Evolutionary conservation across 1,140 invertebrate species (phyloP), one percentile per base, ranked within the genome.

Genomic region (Vanessa atalanta): DNA sequence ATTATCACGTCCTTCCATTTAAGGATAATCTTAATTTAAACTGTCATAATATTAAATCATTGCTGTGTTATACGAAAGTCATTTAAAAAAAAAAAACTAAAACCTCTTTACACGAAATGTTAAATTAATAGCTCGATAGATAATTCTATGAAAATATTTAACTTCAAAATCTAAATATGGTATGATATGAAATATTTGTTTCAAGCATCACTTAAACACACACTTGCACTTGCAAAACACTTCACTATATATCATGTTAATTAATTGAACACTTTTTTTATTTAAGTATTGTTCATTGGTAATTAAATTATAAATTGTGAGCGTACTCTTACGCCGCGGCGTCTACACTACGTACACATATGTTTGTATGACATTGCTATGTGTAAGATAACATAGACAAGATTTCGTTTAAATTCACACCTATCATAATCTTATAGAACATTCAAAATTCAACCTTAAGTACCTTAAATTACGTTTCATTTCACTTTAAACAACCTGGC

Each of bases 341-440:
- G 73, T 80, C 71, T 77, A 66, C 65, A 82, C 79, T 89, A 82
- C 73, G 64, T 78, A 74, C 57, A 71, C 73, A 75, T 77, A 77
- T 76, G 80, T 86, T 84, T 83, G 85, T 88, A 87, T 87, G 85
- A 91, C 89, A 89, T 88, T 86, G 86, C 84, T 88, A 87, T 84
- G 87, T 83, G 79, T 79, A 82, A 83, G 88, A 90, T 90, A 89
- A 89, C 85, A 87, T 81, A 84, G 75, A 73, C 78, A 75, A 78
- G 71, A 79, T 72, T 72, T 72, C 53, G 66, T 66, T 73, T 53
- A 70, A 63, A 72, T 72, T 67, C 64, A 75, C 74, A 67, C 63
- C 77, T 71, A 82, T 70, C 68, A 73, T 53, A 66, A 43, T 53
- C 8, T 2, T 7, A n/a, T 47, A 12, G 13, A 4, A 16, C 70